A percentile compares a stretch with the other conserved stretches of the same genome.
Conservation (phyloP, 1,140 invertebrate genomes). For the Lamellibrachia luymesi region DNA sequence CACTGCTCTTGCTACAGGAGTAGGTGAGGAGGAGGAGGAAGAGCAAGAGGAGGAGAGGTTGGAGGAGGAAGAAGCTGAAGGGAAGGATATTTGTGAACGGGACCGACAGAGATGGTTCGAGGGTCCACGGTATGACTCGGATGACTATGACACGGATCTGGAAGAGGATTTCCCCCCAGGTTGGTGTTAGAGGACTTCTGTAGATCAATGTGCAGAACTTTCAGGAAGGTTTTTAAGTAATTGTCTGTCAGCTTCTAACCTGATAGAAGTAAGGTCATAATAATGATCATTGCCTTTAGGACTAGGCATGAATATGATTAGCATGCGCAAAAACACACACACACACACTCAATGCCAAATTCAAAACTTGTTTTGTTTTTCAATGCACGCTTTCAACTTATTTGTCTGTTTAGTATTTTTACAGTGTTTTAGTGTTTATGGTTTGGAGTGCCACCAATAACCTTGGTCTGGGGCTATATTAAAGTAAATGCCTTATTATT, state of each 20-base stretch:
- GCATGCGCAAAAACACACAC: too few species aligned
- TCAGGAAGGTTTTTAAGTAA: neutral
- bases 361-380: too few species aligned
- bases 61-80: neutral
- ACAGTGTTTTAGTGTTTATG: too few species aligned
- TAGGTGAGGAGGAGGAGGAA: slow-evolving; percentile 18
- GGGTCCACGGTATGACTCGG: slow-evolving; percentile 42
- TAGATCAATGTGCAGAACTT: too few species aligned
- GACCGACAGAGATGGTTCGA: slow-evolving; percentile 39
- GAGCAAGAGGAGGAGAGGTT: neutral
- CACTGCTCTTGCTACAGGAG: neutral
- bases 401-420: too few species aligned
- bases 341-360: too few species aligned
- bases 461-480: too few species aligned
- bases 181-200: slow-evolving; percentile 5
- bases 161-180: slow-evolving; percentile 42
- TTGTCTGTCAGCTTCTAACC: neutral
- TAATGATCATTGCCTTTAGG: neutral
- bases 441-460: too few species aligned
- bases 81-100: neutral
- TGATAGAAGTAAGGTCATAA: neutral
- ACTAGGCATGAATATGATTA: neutral
- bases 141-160: slow-evolving; percentile 49
- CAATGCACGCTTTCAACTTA: too few species aligned
- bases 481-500: too few species aligned